These are phyloP conservation scores for Rhaphigaster nebulosa DNA, from an alignment of 2,888 invertebrate species.

Conservation along the genomic window DNA sequence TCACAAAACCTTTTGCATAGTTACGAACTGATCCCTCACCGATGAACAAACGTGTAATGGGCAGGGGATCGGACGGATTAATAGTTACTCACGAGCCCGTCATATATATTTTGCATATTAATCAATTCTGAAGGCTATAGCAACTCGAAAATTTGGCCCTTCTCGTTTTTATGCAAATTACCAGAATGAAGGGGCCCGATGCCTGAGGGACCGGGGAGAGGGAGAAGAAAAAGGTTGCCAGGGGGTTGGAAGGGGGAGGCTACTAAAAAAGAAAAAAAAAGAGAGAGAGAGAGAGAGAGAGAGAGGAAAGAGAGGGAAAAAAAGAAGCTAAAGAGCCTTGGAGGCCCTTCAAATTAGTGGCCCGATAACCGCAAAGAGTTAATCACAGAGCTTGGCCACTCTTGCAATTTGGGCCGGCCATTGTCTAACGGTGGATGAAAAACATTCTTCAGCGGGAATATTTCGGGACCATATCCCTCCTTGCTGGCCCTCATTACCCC, in stretches of 20 bases:
- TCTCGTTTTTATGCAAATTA: slow-evolving; percentile 60
- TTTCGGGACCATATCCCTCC: slow-evolving; percentile 49
- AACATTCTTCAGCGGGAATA: slow-evolving; percentile 55
- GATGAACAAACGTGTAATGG: slow-evolving; percentile 47
- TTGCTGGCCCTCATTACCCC: slow-evolving; percentile 48
- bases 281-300: too few relatives aligned
- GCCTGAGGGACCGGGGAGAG: slow-evolving; percentile 17
- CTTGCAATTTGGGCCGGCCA: slow-evolving; percentile 56
- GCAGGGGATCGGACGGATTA: slow-evolving; percentile 8
- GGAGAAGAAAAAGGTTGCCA: neutral
- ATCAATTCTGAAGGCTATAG: slow-evolving; percentile 60
- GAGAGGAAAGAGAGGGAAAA: neutral
- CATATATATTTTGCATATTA: slow-evolving; percentile 60
- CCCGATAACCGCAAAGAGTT: slow-evolving; percentile 64
- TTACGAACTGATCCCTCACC: slow-evolving; percentile 33
- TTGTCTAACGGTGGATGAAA: slow-evolving; percentile 53
- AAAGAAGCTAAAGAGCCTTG: slow-evolving; percentile 33
- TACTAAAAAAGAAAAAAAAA: neutral
- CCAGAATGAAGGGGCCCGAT: slow-evolving; percentile 53
- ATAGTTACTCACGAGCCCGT: slow-evolving; percentile 31
- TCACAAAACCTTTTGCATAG: slow-evolving; percentile 49
- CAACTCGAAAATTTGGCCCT: slow-evolving; percentile 59
- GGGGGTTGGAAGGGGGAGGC: neutral
- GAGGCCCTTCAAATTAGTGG: slow-evolving; percentile 60
- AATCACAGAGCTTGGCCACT: slow-evolving; percentile 63